Base-by-base conservation (phyloP, 2,888 invertebrate genomes). In the Biston stratarius region DNA sequence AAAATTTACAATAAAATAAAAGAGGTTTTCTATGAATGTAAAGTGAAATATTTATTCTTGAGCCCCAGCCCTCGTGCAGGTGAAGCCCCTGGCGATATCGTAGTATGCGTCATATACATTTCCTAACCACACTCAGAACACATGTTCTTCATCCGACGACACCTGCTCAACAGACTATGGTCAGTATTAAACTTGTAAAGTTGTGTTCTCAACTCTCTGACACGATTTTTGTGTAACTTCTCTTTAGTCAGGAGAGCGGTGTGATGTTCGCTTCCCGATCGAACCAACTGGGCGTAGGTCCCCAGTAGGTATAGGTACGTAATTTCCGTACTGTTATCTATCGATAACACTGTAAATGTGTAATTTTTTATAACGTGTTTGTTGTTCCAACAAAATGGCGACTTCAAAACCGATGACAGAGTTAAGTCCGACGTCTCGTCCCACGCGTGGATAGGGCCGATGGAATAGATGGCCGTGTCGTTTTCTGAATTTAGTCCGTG, bases 231-330 rank as follows among this genome's bases (percentile, higher is more conserved):
- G 11, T 7, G 7, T 42, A 42, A 10, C 11, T 42, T 42, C 5
- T 42, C 42, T 42, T 10, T 49, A 9, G 51, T 51, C 36, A 51
- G 34, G 9, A 51, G 51, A 6, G 36, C 51, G 51, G n/a, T 51
- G 51, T 51, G 51, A n/a, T 51, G 3, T 12, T 36, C 51, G 51
- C 51, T 51, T 12, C 51, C 51, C 8, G 51, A 7, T 2, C 7
- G n/a, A n/a, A 51, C 6, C 36, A 51, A 36, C 7, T 9, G 36
- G 8, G 51, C 51, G 36, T 51, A 36, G 0, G 51, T 51, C 34
- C 51, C 51, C 36, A 51, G 8, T n/a, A 51, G 2, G 36, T 36
- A 51, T 12, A 51, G 51, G 7, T 51, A 12, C 5, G 9, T 11
- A 42, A 11, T 42, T 1, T 33, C 33, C 1, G 36, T 36, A 0